Base-by-base conservation (phyloP, 2,113 vertebrate genomes). In the Eclectus roratus region DNA sequence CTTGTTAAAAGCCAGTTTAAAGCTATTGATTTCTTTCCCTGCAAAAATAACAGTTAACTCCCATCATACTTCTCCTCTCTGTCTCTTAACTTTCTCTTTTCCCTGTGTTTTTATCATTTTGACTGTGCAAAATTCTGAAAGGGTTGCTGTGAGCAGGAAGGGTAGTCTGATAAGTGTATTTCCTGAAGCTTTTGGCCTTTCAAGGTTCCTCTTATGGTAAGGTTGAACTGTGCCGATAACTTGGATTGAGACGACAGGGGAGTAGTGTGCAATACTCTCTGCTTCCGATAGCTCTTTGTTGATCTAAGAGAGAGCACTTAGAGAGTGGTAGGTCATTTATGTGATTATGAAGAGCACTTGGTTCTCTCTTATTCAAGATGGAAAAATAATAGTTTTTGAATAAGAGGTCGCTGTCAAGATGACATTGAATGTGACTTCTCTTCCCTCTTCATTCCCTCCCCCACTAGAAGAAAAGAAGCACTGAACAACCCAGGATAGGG, bases 271-370 rank as follows among this genome's bases (percentile, higher is more conserved):
- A 78, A 92, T 92, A 83, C 82, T 96, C 97, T 96, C 91, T 93
- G 93, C 92, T 97, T 94, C 93, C 88, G 93, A 95, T 93, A 94
- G 94, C 93, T 97, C 95, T 98, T 97, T 97, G 96, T 98, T 97
- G 96, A 96, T 97, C 93, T 97, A 97, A 95, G 94, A 96, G 93
- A 97, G 94, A 97, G 85, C 95, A 96, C 96, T 98, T 97, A 95
- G 92, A 92, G 94, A 96, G 94, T 93, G 88, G 90, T 94, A 93
- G 94, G 96, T 96, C 97, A 97, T 97, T 97, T 96, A 94, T 96
- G 88, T 96, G 96, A 97, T 98, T 97, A 96, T 96, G 97, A 97
- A 97, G 97, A 97, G 97, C 95, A 96, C 97, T 97, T 96, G 80
- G 64, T 97, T 97, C 96, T 97, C 93, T 97, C 96, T 91, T 94